phyloP scores from a whole-genome alignment of 2,113 vertebrate species.

The Catharus bicknelli region DNA sequence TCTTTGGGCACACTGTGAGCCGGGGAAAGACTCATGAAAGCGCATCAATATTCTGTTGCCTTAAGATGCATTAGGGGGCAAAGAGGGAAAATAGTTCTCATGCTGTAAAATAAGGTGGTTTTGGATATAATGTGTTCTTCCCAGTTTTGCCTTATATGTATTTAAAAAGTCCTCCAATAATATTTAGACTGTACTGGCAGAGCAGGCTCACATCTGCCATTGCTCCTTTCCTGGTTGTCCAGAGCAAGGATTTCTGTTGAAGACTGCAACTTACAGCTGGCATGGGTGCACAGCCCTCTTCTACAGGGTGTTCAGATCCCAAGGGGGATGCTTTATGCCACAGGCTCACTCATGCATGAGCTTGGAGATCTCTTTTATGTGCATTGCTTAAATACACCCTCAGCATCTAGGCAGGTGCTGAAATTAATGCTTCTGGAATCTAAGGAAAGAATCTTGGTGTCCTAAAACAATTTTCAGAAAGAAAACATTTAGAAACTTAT shows the following conservation, averaged over 20 bases:
- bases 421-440: background rate
- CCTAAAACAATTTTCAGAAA: background rate
- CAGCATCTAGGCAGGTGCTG: background rate
- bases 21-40: background rate
- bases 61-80: background rate
- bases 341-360: background rate
- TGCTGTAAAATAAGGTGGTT: background rate
- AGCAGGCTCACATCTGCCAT: background rate
- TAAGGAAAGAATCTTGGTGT: background rate
- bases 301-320: background rate
- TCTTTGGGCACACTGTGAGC: background rate
- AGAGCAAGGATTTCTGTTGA: background rate
- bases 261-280: background rate
- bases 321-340: background rate
- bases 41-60: background rate
- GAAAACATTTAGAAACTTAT: background rate
- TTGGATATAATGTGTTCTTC: background rate
- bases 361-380: background rate
- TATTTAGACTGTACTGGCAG: background rate
- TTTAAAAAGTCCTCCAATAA: background rate
- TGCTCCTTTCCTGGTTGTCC: background rate
- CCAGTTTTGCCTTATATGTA: background rate
- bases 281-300: background rate
- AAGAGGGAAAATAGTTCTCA: background rate
- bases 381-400: background rate